These are phyloP conservation scores for Anarsia innoxiella DNA, from an alignment of 2,888 invertebrate species.

Conservation along the genomic window DNA sequence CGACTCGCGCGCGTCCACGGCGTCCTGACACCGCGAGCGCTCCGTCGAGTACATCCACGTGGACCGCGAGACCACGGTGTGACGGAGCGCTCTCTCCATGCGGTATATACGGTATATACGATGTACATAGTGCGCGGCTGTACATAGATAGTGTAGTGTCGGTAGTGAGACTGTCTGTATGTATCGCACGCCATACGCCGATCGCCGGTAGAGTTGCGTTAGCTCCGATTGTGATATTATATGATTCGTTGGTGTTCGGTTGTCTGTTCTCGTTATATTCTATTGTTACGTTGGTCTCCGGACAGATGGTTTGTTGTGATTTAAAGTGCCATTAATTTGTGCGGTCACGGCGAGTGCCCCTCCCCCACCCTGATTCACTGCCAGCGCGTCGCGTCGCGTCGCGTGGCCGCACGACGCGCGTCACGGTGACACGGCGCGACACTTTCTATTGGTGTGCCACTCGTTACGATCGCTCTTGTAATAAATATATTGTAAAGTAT, in stretches of 20 bases:
- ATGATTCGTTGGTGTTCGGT: conserved; percentile 13
- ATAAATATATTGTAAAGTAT: conserved; percentile 13
- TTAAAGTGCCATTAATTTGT: conserved; percentile 12
- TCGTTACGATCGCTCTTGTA: conserved; percentile 3
- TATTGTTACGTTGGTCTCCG: conserved; percentile 17
- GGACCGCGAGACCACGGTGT: conserved; percentile 95
- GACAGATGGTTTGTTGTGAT: conserved; percentile 12
- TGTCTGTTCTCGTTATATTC: conserved; percentile 18
- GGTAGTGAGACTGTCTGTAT: too few species aligned
- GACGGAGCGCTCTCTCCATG: conserved; percentile 68
- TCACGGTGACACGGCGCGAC: not conserved
- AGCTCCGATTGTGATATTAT: conserved; percentile 18
- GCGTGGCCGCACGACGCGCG: not conserved
- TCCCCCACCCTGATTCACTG: not conserved
- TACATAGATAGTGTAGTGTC: too few species aligned
- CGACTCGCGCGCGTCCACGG: conserved; percentile 73
- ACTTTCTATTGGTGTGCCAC: conserved; percentile 2
- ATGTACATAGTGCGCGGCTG: conserved; percentile 4
- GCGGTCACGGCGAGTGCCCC: not conserved
- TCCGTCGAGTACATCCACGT: conserved; percentile 95
- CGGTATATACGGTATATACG: conserved; percentile 6
- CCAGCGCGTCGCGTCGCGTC: not conserved
- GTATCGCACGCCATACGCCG: too few species aligned
- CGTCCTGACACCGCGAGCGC: conserved; percentile 92
- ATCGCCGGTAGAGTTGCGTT: not conserved